These are phyloP conservation scores for Cyclophora albipunctata DNA, from an alignment of 2,888 invertebrate genomes.

Conservation along the genomic window DNA sequence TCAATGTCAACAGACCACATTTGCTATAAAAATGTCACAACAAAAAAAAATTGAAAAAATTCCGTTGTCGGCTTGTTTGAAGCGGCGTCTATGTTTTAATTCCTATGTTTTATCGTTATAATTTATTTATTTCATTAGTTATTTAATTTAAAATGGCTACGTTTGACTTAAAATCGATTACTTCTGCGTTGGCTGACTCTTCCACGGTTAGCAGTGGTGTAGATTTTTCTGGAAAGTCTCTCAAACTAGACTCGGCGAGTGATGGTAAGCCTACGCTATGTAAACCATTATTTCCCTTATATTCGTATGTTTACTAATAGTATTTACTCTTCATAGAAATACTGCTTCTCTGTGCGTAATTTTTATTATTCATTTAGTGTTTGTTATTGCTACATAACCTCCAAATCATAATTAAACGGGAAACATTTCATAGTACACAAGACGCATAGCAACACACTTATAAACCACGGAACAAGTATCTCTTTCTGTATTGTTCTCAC, in stretches of 20 bases:
- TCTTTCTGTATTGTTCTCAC: no score
- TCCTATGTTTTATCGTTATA: constrained; percentile 21
- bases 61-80: constrained; percentile 35
- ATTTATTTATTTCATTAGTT: constrained; percentile 15
- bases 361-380: no score
- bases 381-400: no score
- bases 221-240: constrained; percentile 85
- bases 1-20: background rate
- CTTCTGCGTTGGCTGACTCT: constrained; percentile 58
- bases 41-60: constrained; percentile 41
- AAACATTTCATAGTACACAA: no score
- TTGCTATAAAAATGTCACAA: constrained; percentile 5
- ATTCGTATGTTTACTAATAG: background rate
- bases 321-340: background rate
- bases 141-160: constrained; percentile 49
- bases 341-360: no score
- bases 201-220: constrained; percentile 76
- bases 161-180: constrained; percentile 75
- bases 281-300: background rate
- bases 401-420: no score
- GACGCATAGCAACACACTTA: no score
- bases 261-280: constrained; percentile 79
- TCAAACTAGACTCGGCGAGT: constrained; percentile 84
- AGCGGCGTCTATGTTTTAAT: constrained; percentile 23
- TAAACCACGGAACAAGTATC: no score